phyloP scores from a whole-genome alignment of 53 echinoderm and acorn worm species.

The Temnopleurus reevesii region DNA sequence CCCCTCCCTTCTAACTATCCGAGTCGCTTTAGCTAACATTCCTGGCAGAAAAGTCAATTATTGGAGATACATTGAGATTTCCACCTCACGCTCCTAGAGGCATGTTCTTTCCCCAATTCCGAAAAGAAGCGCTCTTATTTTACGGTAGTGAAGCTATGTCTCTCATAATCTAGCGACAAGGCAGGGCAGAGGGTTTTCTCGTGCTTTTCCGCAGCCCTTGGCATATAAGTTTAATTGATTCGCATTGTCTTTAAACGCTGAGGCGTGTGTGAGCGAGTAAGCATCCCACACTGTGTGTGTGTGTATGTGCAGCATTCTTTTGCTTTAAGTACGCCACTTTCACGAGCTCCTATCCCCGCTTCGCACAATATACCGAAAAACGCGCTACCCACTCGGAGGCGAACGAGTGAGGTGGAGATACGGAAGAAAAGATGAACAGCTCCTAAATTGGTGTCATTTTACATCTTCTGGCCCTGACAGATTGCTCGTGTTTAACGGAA shows the following conservation, averaged over 20 bases:
- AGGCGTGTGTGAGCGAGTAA: not conserved
- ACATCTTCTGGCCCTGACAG: not conserved
- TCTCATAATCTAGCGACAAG: no score
- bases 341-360: not conserved
- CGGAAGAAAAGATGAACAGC: not conserved
- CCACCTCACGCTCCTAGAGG: conserved; percentile 7
- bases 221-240: conserved; percentile 49
- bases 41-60: not conserved
- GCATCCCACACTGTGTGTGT: no score
- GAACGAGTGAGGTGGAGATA: not conserved
- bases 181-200: not conserved
- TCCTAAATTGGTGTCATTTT: conserved; percentile 35
- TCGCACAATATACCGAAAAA: not conserved
- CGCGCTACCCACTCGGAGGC: conserved; percentile 15
- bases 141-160: not conserved
- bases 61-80: not conserved
- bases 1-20: not conserved
- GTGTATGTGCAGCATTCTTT: not conserved
- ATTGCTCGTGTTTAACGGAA: not conserved
- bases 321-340: conserved; percentile 19
- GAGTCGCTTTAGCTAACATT: not conserved
- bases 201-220: conserved; percentile 5
- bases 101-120: no score
- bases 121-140: no score
- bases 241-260: conserved; percentile 31